A percentile compares a stretch with the other conserved stretches of the same genome.
Evolutionary conservation across 2,888 invertebrate genomes (phyloP).

Genomic region (Cremastobaeus sp.): DNA sequence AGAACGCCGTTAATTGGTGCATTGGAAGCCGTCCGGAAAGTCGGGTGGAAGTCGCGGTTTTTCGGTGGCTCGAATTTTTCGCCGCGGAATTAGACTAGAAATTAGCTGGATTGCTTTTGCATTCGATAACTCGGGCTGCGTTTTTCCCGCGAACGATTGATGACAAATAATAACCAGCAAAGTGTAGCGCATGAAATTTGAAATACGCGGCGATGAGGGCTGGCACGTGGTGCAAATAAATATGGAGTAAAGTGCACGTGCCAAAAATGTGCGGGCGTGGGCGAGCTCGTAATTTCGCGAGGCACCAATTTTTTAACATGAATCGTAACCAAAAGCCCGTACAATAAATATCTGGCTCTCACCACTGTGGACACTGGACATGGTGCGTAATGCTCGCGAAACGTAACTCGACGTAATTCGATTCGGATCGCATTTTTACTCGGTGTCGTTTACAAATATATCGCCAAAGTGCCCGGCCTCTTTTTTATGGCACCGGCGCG

Average conservation of each 20-base stretch:
- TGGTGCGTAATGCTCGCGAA: conserved; percentile 66
- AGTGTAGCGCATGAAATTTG: conserved; percentile 51
- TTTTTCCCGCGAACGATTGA: conserved; percentile 26
- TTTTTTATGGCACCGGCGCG: conserved; percentile 29
- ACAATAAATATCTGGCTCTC: conserved; percentile 69
- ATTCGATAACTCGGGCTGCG: conserved; percentile 1
- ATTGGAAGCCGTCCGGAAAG: no score
- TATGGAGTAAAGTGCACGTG: conserved; percentile 68
- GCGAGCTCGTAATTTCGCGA: conserved; percentile 69
- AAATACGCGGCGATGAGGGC: conserved; percentile 58
- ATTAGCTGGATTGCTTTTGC: not conserved
- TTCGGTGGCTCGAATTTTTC: no score
- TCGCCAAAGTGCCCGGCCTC: conserved; percentile 42
- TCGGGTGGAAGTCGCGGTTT: no score
- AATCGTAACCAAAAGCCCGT: conserved; percentile 70
- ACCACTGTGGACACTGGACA: conserved; percentile 58
- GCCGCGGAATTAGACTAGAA: no score
- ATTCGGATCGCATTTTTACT: conserved; percentile 67
- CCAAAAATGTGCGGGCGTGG: conserved; percentile 70
- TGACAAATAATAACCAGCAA: conserved; percentile 25
- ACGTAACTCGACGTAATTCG: conserved; percentile 74
- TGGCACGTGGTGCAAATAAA: conserved; percentile 67
- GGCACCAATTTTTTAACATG: conserved; percentile 72
- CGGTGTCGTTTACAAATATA: conserved; percentile 54
- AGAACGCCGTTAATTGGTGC: not conserved